Base-by-base conservation (phyloP, 2,888 invertebrate species). In the Cryptophagus acutangulus region DNA sequence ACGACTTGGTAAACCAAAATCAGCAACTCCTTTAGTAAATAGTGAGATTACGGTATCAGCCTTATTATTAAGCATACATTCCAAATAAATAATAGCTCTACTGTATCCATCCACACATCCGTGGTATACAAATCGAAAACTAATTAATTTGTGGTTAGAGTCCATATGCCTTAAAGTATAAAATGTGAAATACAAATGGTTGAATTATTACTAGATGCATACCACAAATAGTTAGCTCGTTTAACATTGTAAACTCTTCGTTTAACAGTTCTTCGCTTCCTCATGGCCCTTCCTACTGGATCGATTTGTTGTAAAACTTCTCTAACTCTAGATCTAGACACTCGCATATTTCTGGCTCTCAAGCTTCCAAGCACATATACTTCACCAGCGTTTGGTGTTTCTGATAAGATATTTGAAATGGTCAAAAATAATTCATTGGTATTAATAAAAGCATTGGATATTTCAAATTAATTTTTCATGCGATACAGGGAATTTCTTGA, bases 31-130 rank as follows among this genome's bases (percentile, higher is more conserved):
- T 20, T 46, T 17, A 37, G 33, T 25, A 26, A 48, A 48, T 20
- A 41, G 33, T 5, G 38, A 14, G 17, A 48, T 18, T 17, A 43
- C 48, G 34, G 20, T 46, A 13, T 15, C 18, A 8, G 48, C 35
- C 29, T 40, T 43, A 36, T 48, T 48, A 17, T 48, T 30, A 8
- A 33, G 30, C 16, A 43, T 9, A 37, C 48, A 48, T 28, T 39
- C 12, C 18, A 47, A 31, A 24, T 48, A 46, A 18, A 48, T 46
- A 28, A 46, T 29, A 9, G 17, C 9, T 16, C 45, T 35, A 29
- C 48, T 48, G 35, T 16, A 39, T 13, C 48, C 45, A 33, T 48
- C 48, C 25, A 48, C 25, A 31, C 45, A 46, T n/a, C 45, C 45
- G 30, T 43, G 45, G 17, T 17, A 44, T 14, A 45, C 42, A 28